Conservation (phyloP, 2,888 invertebrate genomes). For the Drosophila tanythrix region DNA sequence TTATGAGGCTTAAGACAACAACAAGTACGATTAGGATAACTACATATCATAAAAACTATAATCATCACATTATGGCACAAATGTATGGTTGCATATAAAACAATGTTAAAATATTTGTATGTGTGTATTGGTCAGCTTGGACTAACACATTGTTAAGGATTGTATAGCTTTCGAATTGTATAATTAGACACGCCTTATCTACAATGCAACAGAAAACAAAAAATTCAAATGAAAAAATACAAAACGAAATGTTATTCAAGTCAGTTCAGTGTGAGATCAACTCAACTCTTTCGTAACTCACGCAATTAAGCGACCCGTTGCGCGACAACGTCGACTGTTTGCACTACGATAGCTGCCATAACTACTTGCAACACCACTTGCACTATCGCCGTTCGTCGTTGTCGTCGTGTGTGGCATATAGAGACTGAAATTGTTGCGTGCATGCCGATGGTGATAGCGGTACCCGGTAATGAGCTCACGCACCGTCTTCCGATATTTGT, state of each 20-base stretch:
- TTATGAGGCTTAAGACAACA: conserved; percentile 46
- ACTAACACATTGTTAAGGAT: conserved; percentile 27
- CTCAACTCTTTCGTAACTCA: conserved; percentile 26
- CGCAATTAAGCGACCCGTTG: conserved; percentile 57
- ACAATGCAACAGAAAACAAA: conserved; percentile 9
- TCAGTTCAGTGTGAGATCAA: conserved; percentile 5
- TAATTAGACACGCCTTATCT: conserved; percentile 27
- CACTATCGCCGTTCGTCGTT: conserved; percentile 62
- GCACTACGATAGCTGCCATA: conserved; percentile 41
- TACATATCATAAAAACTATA: conserved; percentile 67
- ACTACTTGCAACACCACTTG: conserved; percentile 16
- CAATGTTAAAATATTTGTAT: conserved; percentile 17
- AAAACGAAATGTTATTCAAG: not conserved
- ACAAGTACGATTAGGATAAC: conserved; percentile 68
- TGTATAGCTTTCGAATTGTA: conserved; percentile 16
- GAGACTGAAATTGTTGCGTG: conserved; percentile 78
- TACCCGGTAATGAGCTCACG: conserved; percentile 83
- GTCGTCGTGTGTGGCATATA: conserved; percentile 68
- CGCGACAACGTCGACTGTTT: conserved; percentile 71
- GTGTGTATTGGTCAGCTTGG: conserved; percentile 34
- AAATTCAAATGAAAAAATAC: not conserved
- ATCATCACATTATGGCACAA: conserved; percentile 83
- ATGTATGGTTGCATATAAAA: conserved; percentile 53
- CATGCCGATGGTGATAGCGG: conserved; percentile 75
- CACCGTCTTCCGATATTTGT: conserved; percentile 89